Percentiles rank a stretch among this genome's conserved stretches.
Conservation (phyloP, 2,113 vertebrate genomes). For the Calidris pygmaea region DNA sequence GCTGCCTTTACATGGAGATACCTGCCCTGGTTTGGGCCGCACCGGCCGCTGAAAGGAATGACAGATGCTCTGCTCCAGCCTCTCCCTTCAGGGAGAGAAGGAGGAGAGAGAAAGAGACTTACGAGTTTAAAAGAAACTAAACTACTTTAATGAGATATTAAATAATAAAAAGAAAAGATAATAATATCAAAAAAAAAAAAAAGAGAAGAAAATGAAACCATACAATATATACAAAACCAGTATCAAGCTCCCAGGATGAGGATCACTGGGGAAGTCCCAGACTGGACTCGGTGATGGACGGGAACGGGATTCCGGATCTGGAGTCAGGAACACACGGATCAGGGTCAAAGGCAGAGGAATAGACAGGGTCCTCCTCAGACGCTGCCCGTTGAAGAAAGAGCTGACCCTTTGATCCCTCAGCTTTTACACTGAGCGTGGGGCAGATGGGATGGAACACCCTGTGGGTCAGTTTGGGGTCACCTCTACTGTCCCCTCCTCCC, state of each 20-base stretch:
- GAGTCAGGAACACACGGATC: neutral
- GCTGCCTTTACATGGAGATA: accelerated
- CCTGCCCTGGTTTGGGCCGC: neutral
- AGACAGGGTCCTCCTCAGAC: neutral
- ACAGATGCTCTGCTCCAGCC: neutral
- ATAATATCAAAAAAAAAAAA: neutral
- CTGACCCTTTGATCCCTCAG: neutral
- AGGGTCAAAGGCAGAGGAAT: neutral
- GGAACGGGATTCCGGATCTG: neutral
- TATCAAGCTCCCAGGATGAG: neutral
- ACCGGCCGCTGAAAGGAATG: neutral
- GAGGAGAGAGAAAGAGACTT: neutral
- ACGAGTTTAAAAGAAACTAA: neutral
- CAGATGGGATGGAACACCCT: neutral
- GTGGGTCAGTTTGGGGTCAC: neutral
- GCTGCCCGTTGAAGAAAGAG: neutral
- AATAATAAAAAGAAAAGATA: neutral
- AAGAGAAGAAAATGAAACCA: neutral
- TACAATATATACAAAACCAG: neutral
- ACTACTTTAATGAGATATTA: neutral
- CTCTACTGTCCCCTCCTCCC: neutral
- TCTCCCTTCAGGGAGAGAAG: neutral
- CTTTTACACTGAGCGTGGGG: neutral
- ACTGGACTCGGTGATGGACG: neutral
- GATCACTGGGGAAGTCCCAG: neutral